Evolutionary conservation across 2,888 invertebrate genomes (phyloP), one percentile per base, ranked within the genome.

Genomic region (Phytoseiulus persimilis): DNA sequence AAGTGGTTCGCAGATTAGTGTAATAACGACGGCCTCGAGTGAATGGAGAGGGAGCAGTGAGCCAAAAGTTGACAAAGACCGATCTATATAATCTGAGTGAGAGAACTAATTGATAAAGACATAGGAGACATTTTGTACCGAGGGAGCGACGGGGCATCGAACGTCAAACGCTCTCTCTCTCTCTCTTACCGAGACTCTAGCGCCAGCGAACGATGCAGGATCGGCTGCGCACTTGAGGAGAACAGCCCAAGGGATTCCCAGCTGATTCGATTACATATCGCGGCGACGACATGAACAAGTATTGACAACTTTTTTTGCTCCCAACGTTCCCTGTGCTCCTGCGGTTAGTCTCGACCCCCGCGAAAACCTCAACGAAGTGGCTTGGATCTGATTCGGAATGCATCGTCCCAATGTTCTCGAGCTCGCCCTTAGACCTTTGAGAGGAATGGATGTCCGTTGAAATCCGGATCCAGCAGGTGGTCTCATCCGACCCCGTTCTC

Each of bases 31-130:
- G 84, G 23, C 87, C 87, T 9, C 32, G 9, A 32, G 33, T 33
- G 87, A 83, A 6, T 23, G 87, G 84, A 84, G 32, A 23, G 32
- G 31, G 3, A 84, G 23, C 32, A 45, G 87, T n/a, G 33, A 87
- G 87, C 33, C 39, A 31, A 11, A n/a, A n/a, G 32, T 32, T 87
- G 87, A 87, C 87, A 87, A n/a, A 87, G 87, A 87, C 87, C 33
- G 87, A 87, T 33, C n/a, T 33, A 33, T 87, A 87, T 33, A 33
- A 32, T 32, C 33, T 33, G 87, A 87, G 87, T n/a, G n/a, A 33
- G n/a, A 18, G 84, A 84, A 32, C 32, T 87, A 87, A 87, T 87
- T 33, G 87, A 87, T 87, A 87, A 87, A 87, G 87, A 87, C 32
- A 45, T 33, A 33, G 32, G 33, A 31, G 33, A 39, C 31, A 87